These are phyloP conservation scores for Horisme vitalbata DNA, from an alignment of 2,888 invertebrate genomes.

Conservation along the genomic window DNA sequence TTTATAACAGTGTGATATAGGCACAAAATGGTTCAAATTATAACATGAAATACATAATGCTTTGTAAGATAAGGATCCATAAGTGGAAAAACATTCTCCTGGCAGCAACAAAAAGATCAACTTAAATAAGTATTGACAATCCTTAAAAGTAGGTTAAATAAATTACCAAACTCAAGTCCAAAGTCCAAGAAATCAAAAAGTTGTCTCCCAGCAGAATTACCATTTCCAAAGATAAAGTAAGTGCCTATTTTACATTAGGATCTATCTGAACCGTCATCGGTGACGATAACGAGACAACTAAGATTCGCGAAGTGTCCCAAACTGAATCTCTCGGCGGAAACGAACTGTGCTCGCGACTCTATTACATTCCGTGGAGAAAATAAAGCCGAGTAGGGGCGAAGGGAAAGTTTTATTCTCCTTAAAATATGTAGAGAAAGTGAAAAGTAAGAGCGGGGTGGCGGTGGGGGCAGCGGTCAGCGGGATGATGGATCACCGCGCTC, in stretches of 20 bases:
- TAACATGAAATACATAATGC: no score
- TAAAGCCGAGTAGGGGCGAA: constrained; percentile 65
- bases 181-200: constrained; percentile 42
- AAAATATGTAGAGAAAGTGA: constrained; percentile 84
- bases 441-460: constrained; percentile 73
- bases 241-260: constrained; percentile 58
- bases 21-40: no score
- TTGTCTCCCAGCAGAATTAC: constrained; percentile 58
- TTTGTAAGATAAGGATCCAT: no score
- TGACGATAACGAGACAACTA: constrained; percentile 65
- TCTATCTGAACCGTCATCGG: constrained; percentile 51
- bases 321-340: constrained; percentile 50
- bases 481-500: constrained; percentile 81
- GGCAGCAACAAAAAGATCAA: neutral
- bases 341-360: constrained; percentile 54
- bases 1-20: no score
- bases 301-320: constrained; percentile 53
- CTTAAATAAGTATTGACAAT: constrained; percentile 21
- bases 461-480: constrained; percentile 74
- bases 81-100: no score
- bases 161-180: constrained; percentile 27
- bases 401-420: constrained; percentile 81
- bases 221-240: constrained; percentile 55
- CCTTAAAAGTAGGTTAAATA: constrained; percentile 24
- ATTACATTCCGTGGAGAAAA: constrained; percentile 65